Base-by-base conservation (phyloP, 1,140 invertebrate species). In the Temnothorax nylanderi region DNA sequence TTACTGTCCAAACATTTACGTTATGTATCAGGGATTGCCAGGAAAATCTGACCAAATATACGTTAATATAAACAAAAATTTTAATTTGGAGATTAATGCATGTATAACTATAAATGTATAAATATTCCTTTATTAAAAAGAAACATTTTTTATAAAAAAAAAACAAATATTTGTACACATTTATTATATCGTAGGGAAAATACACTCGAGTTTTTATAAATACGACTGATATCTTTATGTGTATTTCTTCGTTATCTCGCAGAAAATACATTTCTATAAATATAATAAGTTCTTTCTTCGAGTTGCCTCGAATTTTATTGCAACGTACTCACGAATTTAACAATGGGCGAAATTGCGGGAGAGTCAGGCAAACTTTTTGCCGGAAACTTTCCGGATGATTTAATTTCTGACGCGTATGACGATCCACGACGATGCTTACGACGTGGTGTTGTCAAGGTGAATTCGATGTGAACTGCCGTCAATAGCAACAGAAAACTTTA, bases 391-490 rank as follows among this genome's bases (percentile, higher is more conserved):
- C 44, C 34, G 54, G 54, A 34, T 69, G 32, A 81, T 84, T 60
- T 84, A 84, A 84, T 75, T 75, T 84, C 56, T 56, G 80, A 49
- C 54, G 37, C 32, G 47, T 21, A 49, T 56, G 37, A 49, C 10
- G 65, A 71, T 60, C 13, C 54, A 54, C 34, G 26, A 54, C 34
- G 26, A 32, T 71, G 32, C 72, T 84, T 69, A 81, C 26, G 26
- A 81, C 47, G 34, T 41, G 67, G 16, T 47, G 67, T 58, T 44
- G 32, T 74, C 54, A 74, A 84, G 26, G 69, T 60, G n/a, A 37
- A 84, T 74, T 74, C 13, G 54, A 74, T 34, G 44, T 16, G 32
- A 60, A 47, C 7, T 13, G 13, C 32, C 62, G 44, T 80, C 51
- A 47, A 74, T 74, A 11, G 21, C 37, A 51, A n/a, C 8, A 16